Evolutionary conservation across 2,113 vertebrate species (phyloP).

Genomic region (Odobenus rosmarus): DNA sequence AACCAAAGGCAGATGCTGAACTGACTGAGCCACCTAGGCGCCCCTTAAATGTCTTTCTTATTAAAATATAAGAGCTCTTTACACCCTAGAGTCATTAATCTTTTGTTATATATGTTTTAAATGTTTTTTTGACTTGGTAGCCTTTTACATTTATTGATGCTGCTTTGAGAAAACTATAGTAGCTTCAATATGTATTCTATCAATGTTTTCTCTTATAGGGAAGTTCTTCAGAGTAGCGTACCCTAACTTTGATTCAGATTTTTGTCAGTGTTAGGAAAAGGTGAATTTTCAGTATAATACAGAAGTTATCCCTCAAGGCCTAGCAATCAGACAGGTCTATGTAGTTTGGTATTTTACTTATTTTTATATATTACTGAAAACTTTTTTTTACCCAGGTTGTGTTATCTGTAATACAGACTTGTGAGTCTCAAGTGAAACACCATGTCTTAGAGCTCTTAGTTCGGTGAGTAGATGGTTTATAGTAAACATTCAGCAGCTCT

Average conservation of each 20-base stretch:
- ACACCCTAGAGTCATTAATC: background rate
- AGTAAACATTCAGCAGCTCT: background rate
- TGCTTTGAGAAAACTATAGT: background rate
- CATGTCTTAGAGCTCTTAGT: background rate
- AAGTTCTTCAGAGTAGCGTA: background rate
- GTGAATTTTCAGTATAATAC: background rate
- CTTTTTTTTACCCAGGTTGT: background rate
- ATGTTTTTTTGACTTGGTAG: background rate
- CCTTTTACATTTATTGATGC: background rate
- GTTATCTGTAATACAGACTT: background rate
- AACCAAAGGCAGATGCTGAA: background rate
- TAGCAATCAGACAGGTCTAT: background rate
- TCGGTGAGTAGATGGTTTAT: background rate
- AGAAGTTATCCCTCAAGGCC: background rate
- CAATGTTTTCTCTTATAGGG: background rate
- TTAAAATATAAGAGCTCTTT: background rate
- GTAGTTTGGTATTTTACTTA: background rate
- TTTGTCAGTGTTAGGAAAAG: background rate
- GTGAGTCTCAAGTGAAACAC: background rate
- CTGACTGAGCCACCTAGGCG: background rate
- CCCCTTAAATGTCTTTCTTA: background rate
- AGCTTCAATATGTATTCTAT: background rate
- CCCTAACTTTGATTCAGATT: background rate
- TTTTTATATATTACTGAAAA: background rate
- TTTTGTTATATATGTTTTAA: background rate